Percentiles rank a stretch among this genome's conserved stretches.
Conservation (phyloP, 2,113 vertebrate species). For the Tragelaphus buxtoni region DNA sequence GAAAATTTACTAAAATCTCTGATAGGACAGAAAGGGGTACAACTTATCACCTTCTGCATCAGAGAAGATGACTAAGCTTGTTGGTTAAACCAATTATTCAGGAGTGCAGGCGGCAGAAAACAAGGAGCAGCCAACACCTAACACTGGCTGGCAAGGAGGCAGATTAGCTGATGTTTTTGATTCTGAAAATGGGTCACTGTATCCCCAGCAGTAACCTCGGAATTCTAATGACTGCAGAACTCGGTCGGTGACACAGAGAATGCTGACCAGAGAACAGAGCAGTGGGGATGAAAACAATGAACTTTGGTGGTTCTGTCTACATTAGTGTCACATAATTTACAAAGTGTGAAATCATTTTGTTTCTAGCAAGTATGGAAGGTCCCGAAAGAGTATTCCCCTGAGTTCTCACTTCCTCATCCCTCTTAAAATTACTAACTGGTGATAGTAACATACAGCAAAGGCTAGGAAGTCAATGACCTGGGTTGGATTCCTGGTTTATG, state of each 20-base stretch:
- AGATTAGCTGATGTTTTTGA: conserved; percentile 47
- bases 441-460: background rate
- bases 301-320: background rate
- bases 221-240: conserved; percentile 32
- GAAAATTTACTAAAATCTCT: background rate
- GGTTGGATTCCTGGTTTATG: background rate
- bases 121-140: conserved; percentile 28
- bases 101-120: conserved; percentile 6
- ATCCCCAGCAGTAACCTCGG: conserved; percentile 32
- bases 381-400: background rate
- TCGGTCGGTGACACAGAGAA: background rate
- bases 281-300: background rate
- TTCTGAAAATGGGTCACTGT: conserved; percentile 66
- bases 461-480: background rate
- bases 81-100: conserved; percentile 50
- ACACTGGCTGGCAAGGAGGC: conserved; percentile 53
- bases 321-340: background rate
- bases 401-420: background rate
- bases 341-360: background rate
- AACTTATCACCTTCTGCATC: background rate
- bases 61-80: background rate
- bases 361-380: background rate
- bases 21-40: background rate
- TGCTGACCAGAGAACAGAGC: background rate
- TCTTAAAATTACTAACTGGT: background rate